Conservation (phyloP, 2,888 invertebrate species). For the Parthenolecanium corni region DNA sequence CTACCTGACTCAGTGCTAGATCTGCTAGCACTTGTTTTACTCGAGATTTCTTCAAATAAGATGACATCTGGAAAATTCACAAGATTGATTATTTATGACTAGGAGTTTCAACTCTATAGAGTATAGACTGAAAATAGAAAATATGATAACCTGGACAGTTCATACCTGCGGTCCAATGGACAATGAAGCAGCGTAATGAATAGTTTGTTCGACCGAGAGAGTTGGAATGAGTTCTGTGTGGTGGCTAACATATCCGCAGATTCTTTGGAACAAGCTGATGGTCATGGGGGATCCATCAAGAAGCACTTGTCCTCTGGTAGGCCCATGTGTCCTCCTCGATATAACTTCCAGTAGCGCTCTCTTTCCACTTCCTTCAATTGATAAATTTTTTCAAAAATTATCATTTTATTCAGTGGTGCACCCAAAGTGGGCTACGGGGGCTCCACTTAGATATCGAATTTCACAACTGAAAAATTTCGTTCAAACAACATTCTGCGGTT, state of each 20-base stretch:
- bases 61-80: constrained; percentile 48
- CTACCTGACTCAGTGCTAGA: constrained; percentile 74
- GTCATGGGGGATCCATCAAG: constrained; percentile 78
- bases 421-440: too few species aligned
- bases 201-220: constrained; percentile 74
- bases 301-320: constrained; percentile 76
- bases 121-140: too few species aligned
- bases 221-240: constrained; percentile 74
- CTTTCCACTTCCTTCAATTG: constrained; percentile 72
- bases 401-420: too few species aligned
- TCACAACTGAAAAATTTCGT: too few species aligned
- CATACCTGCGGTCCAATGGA: constrained; percentile 50
- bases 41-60: constrained; percentile 66
- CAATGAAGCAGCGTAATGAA: constrained; percentile 58
- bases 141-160: too few species aligned
- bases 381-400: too few species aligned
- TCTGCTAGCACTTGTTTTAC: constrained; percentile 88
- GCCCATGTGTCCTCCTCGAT: constrained; percentile 63
- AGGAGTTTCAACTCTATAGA: too few species aligned
- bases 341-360: constrained; percentile 88
- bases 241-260: constrained; percentile 80
- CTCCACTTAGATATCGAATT: too few species aligned
- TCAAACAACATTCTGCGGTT: too few species aligned
- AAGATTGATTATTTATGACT: constrained; percentile 15
- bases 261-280: constrained; percentile 66